Evolutionary conservation across 2,113 vertebrate species (phyloP).

Genomic region (Speoplatyrhinus poulsoni): DNA sequence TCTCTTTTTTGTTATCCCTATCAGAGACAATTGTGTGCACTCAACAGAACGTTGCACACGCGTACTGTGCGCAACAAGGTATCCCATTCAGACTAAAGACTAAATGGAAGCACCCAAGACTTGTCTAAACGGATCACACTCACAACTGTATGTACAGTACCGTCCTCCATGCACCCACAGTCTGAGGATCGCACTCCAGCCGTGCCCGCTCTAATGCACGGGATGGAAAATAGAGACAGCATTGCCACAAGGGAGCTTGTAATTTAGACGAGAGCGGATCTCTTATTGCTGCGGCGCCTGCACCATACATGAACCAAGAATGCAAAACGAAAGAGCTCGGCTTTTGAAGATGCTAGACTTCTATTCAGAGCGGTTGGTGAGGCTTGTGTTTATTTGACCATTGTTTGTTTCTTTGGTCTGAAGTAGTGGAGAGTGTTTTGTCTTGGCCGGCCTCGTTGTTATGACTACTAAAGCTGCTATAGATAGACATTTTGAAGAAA

Average conservation of each 20-base stretch:
- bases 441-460: slow-evolving; percentile 70
- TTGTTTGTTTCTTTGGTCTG: slow-evolving; percentile 73
- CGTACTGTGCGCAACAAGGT: not conserved
- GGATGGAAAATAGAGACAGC: slow-evolving; percentile 60
- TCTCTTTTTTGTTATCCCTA: not conserved
- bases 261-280: slow-evolving; percentile 68
- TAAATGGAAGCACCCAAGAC: slow-evolving; percentile 21
- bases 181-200: slow-evolving; percentile 22
- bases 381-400: slow-evolving; percentile 71
- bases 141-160: slow-evolving; percentile 12
- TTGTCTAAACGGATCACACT: slow-evolving; percentile 33
- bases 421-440: slow-evolving; percentile 72
- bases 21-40: not conserved
- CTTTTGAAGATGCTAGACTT: slow-evolving; percentile 67
- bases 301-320: slow-evolving; percentile 67
- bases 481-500: slow-evolving; percentile 61
- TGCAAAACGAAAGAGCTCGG: slow-evolving; percentile 58
- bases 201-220: slow-evolving; percentile 55
- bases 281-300: slow-evolving; percentile 62
- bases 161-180: slow-evolving; percentile 7
- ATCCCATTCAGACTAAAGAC: slow-evolving; percentile 6
- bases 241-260: slow-evolving; percentile 67
- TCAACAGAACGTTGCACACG: not conserved
- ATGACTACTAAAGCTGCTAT: slow-evolving; percentile 71
- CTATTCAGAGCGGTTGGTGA: slow-evolving; percentile 61